Base-by-base conservation (phyloP, 2,797 vertebrate species). In the Characodon lateralis region DNA sequence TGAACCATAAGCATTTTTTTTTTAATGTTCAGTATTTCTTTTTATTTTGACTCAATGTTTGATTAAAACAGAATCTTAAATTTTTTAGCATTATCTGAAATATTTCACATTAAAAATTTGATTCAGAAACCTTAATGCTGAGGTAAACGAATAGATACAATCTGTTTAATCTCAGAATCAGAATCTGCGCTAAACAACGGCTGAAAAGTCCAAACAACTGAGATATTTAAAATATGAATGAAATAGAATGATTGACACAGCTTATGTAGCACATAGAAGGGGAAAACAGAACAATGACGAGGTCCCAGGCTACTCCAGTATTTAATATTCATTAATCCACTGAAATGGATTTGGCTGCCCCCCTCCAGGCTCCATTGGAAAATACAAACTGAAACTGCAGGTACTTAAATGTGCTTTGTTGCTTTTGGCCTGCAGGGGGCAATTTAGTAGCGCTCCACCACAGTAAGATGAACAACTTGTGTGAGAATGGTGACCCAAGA, bases 341-440 rank as follows among this genome's bases (percentile, higher is more conserved):
- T 84, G 77, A 80, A 87, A 85, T 4, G 28, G 74, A 85, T 85
- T 87, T 74, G 53, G 22, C 55, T 61, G 46, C 73, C 55, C 78
- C 55, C 65, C 76, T 50, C 74, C 68, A 79, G 83, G 80, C 82
- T 84, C 63, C 41, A 1, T 75, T 76, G 78, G 72, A 74, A 78
- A 53, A 63, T 65, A 70, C 72, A 85, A 58, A 78, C 82, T 85
- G 78, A 76, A 84, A 88, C 71, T 78, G 73, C 56, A 43, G 70
- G 22, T 66, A 72, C 69, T 55, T 50, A 46, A 72, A 83, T 22
- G 20, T 93, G 92, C 81, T 81, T 74, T 89, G 22, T 73, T 14
- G 5, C 31, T 31, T 70, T 72, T 77, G 65, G 85, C 92, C 95
- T 95, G 90, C 83, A 95, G 95, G 87, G 91, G 94, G 94, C 94